Conservation (phyloP, 2,113 vertebrate genomes). For the Salvelinus namaycush region DNA sequence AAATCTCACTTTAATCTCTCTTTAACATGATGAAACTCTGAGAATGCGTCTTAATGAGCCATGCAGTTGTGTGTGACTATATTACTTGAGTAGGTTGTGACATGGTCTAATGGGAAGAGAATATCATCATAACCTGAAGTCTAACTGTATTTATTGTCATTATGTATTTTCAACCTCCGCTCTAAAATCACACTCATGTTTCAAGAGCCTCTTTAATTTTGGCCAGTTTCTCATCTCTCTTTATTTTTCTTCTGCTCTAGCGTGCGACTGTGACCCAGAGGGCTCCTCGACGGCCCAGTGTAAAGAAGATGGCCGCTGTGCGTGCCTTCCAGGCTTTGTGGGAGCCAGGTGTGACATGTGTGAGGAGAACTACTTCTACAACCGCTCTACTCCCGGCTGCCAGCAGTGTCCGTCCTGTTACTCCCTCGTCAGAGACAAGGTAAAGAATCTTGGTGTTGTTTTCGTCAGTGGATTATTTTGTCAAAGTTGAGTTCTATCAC, state of each 20-base stretch:
- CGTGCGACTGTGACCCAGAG: slow-evolving; percentile 93
- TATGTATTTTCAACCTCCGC: neutral
- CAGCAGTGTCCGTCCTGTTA: slow-evolving; percentile 97
- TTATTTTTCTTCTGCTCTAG: slow-evolving; percentile 58
- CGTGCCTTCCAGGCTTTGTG: slow-evolving; percentile 91
- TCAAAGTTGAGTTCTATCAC: neutral
- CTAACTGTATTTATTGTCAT: neutral
- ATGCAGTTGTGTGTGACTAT: neutral
- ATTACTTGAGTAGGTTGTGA: neutral
- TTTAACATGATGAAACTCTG: too few species aligned
- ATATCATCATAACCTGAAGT: neutral
- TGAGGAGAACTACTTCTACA: slow-evolving; percentile 98
- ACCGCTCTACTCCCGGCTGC: slow-evolving; percentile 89
- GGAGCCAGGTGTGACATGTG: slow-evolving; percentile 92
- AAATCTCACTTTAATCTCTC: neutral
- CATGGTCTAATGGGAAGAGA: too few species aligned
- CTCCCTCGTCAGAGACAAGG: slow-evolving; percentile 92
- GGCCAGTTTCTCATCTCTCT: neutral
- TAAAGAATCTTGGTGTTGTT: slow-evolving; percentile 43
- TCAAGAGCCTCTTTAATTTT: too few species aligned
- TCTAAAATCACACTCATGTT: too few species aligned
- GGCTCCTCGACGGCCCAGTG: slow-evolving; percentile 88
- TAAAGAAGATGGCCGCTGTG: slow-evolving; percentile 82
- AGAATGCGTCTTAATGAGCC: too few species aligned
- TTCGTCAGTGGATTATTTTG: neutral